phyloP scores from a whole-genome alignment of 2,113 vertebrate genomes.

The Phylloscopus whistleri region DNA sequence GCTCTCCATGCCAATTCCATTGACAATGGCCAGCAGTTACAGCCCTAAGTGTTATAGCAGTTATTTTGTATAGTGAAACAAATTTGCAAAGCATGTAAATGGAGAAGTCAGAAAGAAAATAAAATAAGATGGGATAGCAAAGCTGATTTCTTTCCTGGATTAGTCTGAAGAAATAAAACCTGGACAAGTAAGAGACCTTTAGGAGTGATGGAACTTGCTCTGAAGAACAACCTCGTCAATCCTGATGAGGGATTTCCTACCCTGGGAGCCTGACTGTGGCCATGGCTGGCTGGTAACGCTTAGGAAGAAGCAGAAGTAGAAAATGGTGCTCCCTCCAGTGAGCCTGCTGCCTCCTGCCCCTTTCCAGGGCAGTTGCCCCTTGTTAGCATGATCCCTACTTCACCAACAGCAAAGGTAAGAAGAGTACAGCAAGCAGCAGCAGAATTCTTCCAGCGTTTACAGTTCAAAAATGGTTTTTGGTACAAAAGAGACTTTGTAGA shows the following conservation, averaged over 20 bases:
- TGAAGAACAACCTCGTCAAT: background rate
- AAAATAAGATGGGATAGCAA: background rate
- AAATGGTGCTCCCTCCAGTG: background rate
- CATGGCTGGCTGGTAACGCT: accelerated
- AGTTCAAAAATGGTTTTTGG: background rate
- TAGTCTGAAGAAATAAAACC: background rate
- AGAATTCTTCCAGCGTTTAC: background rate
- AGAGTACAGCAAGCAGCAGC: background rate
- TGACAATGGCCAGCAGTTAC: background rate
- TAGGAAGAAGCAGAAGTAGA: background rate
- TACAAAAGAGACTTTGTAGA: constrained; percentile 1
- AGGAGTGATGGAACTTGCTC: background rate
- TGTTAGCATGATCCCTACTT: background rate
- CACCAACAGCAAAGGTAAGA: background rate
- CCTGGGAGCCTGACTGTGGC: background rate
- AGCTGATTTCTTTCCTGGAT: background rate
- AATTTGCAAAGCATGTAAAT: background rate
- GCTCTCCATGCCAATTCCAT: background rate
- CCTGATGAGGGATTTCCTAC: background rate
- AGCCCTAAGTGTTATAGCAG: background rate
- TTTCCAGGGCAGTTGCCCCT: background rate
- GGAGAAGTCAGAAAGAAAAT: background rate
- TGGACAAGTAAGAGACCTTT: background rate
- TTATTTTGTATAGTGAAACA: background rate
- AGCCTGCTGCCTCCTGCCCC: background rate